These are phyloP conservation scores for Craniophora ligustri DNA, from an alignment of 2,888 invertebrate species.

Conservation along the genomic window DNA sequence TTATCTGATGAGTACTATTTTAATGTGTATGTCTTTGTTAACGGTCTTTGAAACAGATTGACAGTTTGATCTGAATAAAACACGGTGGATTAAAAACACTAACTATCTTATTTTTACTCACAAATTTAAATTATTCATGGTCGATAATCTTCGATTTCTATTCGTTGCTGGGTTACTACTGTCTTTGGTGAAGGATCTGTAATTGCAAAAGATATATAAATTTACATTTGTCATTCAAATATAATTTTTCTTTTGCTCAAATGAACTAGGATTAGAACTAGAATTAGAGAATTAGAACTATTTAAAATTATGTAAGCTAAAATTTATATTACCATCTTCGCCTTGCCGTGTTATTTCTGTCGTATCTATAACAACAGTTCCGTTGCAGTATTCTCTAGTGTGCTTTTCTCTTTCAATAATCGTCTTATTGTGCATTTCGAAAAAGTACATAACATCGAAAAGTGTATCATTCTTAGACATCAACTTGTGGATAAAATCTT, in stretches of 20 bases:
- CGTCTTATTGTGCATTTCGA: slow-evolving; percentile 57
- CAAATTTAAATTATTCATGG: not conserved
- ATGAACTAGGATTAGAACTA: too few relatives aligned
- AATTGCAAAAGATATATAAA: slow-evolving; percentile 11
- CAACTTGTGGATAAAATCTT: slow-evolving; percentile 31
- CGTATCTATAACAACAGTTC: slow-evolving; percentile 66
- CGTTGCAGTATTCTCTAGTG: slow-evolving; percentile 67
- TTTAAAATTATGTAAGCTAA: not conserved
- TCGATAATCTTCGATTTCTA: slow-evolving; percentile 14
- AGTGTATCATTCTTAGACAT: slow-evolving; percentile 10
- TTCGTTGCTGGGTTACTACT: not conserved
- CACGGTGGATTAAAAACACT: not conserved
- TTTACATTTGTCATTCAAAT: too few relatives aligned
- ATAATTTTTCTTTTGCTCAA: too few relatives aligned
- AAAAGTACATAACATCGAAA: slow-evolving; percentile 58
- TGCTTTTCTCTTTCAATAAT: slow-evolving; percentile 61
- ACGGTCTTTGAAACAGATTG: not conserved
- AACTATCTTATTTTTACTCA: slow-evolving; percentile 2
- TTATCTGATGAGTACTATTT: not conserved
- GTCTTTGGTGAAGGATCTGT: slow-evolving; percentile 36
- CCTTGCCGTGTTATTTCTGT: slow-evolving; percentile 48
- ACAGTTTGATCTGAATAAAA: not conserved
- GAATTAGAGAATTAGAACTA: too few relatives aligned
- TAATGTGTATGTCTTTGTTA: not conserved
- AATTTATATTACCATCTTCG: slow-evolving; percentile 37